Evolutionary conservation across 2,888 invertebrate genomes (phyloP), one percentile per base, ranked within the genome.

Genomic region (Trissolcus brochymenae): DNA sequence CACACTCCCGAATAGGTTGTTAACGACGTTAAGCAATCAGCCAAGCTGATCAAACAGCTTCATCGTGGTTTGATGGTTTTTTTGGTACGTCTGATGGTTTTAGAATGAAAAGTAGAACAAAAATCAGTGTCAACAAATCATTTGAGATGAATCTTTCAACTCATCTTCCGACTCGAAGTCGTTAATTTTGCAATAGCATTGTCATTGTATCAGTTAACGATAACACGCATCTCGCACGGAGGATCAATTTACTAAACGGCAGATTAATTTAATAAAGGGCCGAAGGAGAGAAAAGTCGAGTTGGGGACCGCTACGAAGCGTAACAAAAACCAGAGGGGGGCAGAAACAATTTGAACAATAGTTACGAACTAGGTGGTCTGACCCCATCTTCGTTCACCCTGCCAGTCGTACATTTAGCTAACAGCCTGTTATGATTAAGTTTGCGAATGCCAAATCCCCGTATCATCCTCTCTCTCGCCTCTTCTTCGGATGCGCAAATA

Each of bases 401-500:
- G 74, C 79, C 80, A 79, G 82, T 81, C 84, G 82, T 85, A 84
- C 85, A 86, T 85, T 85, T 85, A 83, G 84, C 86, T 86, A 85
- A 85, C 86, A 85, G 85, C 83, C 85, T 85, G 86, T 86, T 86
- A 86, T 86, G 86, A 86, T 86, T 86, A 85, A 85, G 85, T 84
- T 86, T 86, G 82, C 81, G 78, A 67, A 72, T 51, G 50, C 76
- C 51, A 75, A 76, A 80, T 80, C 76, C 75, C 68, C 62, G 78
- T 60, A 73, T 75, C 78, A 78, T 81, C 4, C 76, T 59, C 53
- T 4, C 21, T 71, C 50, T 41, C 51, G 51, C 57, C 59, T 62
- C 51, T 62, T 71, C 56, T 71, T 62, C 62, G 4, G 65, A 73
- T 60, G 57, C 55, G 46, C 54, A 73, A 65, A 73, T 66, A 65